Conservation (phyloP, 2,888 invertebrate genomes). For the Clostera curtula region DNA sequence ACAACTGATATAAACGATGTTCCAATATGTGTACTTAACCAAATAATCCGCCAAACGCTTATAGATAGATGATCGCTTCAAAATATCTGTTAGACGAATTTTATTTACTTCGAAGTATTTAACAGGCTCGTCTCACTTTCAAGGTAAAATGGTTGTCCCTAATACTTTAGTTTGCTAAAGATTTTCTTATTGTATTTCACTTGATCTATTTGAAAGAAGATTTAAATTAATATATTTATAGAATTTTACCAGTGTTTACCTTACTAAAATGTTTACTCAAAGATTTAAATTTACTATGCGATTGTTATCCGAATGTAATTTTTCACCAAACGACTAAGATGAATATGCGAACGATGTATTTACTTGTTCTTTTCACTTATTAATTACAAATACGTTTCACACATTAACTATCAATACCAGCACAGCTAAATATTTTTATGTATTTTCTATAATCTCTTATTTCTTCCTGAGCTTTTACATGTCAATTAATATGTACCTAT, state of each 20-base stretch:
- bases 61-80: conserved; percentile 15
- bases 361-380: too few relatives aligned
- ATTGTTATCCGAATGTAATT: too few relatives aligned
- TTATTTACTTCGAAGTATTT: conserved; percentile 27
- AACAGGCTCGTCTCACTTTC: conserved; percentile 59
- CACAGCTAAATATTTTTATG: too few relatives aligned
- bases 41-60: conserved; percentile 23
- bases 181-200: too few relatives aligned
- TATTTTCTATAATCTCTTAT: too few relatives aligned
- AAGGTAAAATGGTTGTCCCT: conserved; percentile 54
- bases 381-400: too few relatives aligned
- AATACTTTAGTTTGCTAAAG: conserved; percentile 32
- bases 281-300: too few relatives aligned
- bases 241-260: too few relatives aligned
- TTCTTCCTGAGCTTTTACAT: conserved; percentile 49
- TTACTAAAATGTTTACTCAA: too few relatives aligned
- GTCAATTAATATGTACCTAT: conserved; percentile 47
- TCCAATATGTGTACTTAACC: conserved; percentile 18
- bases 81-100: conserved; percentile 18
- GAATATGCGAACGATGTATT: too few relatives aligned
- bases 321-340: too few relatives aligned
- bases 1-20: conserved; percentile 26
- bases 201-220: conserved; percentile 4
- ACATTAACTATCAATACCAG: too few relatives aligned
- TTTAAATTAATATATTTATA: background rate